phyloP scores from a whole-genome alignment of 2,113 vertebrate species.

The Pelecanus crispus region DNA sequence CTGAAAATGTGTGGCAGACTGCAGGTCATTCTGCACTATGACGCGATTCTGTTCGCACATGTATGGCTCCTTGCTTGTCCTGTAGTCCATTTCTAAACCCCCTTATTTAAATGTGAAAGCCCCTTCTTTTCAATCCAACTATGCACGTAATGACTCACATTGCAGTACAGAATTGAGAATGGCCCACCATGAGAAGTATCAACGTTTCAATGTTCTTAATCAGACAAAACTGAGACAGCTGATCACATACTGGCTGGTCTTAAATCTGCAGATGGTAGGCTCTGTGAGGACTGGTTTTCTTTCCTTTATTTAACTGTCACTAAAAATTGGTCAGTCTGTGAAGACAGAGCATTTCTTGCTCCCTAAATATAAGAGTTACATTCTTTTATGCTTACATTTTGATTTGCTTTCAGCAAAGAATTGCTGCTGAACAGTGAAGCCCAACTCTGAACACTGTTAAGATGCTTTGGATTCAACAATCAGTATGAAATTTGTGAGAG shows the following conservation, averaged over 20 bases:
- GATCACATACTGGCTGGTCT: not conserved
- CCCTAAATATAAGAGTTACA: not conserved
- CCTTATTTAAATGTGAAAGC: not conserved
- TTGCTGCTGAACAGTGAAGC: not conserved
- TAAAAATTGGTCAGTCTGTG: not conserved
- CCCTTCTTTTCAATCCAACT: not conserved
- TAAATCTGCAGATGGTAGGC: not conserved
- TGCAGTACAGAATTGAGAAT: rapidly evolving
- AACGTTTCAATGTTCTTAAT: not conserved
- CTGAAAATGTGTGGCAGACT: not conserved
- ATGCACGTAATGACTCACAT: too few species aligned
- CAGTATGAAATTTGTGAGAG: not conserved
- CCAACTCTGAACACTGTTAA: not conserved
- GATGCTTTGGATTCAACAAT: not conserved
- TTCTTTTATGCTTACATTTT: not conserved
- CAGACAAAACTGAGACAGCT: not conserved
- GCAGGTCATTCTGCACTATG: not conserved
- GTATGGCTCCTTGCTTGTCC: not conserved
- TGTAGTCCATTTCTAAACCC: not conserved
- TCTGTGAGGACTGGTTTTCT: not conserved
- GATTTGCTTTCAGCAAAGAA: not conserved
- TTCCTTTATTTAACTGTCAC: not conserved
- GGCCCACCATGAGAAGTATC: not conserved
- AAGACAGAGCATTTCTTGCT: not conserved
- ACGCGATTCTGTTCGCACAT: not conserved